These are phyloP conservation scores for Chaetodon trifasciatus DNA, from an alignment of 2,797 vertebrate species.

Conservation along the genomic window DNA sequence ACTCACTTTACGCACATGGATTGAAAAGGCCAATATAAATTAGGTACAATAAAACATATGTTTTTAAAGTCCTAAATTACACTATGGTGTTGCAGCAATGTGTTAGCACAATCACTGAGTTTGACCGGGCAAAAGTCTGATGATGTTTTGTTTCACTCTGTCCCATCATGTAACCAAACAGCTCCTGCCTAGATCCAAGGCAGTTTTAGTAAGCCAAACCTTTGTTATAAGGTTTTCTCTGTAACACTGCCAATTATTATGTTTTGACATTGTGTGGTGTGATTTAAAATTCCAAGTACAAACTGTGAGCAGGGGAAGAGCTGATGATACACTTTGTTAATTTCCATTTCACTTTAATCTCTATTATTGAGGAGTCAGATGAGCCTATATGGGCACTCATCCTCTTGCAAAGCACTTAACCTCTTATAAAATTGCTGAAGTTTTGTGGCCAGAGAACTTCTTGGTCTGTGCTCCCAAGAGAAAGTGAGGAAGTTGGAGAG, in stretches of 20 bases:
- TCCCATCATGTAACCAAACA: slow-evolving; percentile 17
- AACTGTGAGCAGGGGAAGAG: slow-evolving; percentile 43
- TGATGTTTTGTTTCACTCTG: not conserved
- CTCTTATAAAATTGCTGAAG: slow-evolving; percentile 60
- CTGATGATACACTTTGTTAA: slow-evolving; percentile 60
- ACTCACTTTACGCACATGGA: not conserved
- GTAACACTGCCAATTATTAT: slow-evolving; percentile 59
- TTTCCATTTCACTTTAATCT: slow-evolving; percentile 73
- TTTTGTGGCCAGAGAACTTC: slow-evolving; percentile 70
- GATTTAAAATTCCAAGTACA: slow-evolving; percentile 59
- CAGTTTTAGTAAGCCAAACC: slow-evolving; percentile 57
- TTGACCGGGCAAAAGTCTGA: not conserved
- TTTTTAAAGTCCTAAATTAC: not conserved
- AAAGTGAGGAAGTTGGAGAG: slow-evolving; percentile 59
- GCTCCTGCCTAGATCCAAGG: slow-evolving; percentile 12
- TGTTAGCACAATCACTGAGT: not conserved
- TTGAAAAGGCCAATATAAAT: not conserved
- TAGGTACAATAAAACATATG: not conserved
- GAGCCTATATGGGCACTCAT: slow-evolving; percentile 50
- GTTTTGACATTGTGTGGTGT: slow-evolving; percentile 66
- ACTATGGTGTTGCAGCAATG: not conserved
- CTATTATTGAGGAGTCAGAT: slow-evolving; percentile 63
- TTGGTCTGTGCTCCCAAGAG: slow-evolving; percentile 52
- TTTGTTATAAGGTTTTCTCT: slow-evolving; percentile 56
- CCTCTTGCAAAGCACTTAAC: slow-evolving; percentile 71